Conservation (phyloP, 2,113 vertebrate genomes). For the Myanophis thanlyinensis region DNA sequence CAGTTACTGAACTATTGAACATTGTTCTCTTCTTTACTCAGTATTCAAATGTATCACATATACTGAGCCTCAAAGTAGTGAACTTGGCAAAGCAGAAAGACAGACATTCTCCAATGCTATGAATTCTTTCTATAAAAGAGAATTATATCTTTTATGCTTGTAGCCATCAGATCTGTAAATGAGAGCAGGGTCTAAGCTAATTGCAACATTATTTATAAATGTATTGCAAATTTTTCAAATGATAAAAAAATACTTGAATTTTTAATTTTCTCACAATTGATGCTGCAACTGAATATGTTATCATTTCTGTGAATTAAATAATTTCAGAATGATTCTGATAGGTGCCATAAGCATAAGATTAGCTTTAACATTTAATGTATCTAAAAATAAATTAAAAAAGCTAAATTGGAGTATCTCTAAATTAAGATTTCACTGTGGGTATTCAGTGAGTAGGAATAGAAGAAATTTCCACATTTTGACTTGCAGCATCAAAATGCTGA, state of each 20-base stretch:
- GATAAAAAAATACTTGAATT: background rate
- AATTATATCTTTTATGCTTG: background rate
- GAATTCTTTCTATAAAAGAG: background rate
- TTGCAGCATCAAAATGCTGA: background rate
- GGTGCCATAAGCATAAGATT: background rate
- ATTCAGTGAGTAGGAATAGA: background rate
- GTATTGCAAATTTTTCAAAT: background rate
- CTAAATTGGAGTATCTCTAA: background rate
- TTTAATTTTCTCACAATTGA: background rate
- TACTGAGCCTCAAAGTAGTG: background rate
- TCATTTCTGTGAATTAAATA: background rate
- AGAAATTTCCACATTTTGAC: background rate
- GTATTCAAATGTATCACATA: background rate
- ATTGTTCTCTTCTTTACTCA: background rate
- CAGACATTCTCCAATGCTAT: background rate
- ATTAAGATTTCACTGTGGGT: background rate
- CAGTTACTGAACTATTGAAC: background rate
- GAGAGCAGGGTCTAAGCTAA: background rate
- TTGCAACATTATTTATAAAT: background rate
- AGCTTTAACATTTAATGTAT: background rate
- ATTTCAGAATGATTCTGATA: background rate
- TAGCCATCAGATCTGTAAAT: background rate
- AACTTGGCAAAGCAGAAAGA: background rate
- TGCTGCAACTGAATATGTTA: background rate
- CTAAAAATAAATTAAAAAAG: background rate